A percentile compares a stretch with the other conserved stretches of the same genome.
These are phyloP conservation scores for Trididemnum clinides DNA, from an alignment of 23 tunicate species.

Conservation along the genomic window DNA sequence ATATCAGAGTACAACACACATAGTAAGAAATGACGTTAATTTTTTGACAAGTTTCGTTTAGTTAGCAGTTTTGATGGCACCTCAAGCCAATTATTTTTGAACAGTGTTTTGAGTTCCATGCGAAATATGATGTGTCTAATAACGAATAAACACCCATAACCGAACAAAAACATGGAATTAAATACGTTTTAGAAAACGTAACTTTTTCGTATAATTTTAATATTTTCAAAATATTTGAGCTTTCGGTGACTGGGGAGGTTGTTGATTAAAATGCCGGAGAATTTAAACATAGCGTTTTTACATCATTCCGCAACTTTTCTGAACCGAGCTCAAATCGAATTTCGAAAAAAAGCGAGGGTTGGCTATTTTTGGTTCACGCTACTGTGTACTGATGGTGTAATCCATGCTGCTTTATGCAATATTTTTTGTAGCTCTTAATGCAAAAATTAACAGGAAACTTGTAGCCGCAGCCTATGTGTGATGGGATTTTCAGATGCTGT, in stretches of 20 bases:
- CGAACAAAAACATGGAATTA: neutral
- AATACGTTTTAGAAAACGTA: neutral
- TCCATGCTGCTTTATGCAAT: too few relatives aligned
- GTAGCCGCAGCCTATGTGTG: too few relatives aligned
- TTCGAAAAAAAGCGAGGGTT: neutral
- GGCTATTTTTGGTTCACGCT: neutral
- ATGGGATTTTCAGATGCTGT: too few relatives aligned
- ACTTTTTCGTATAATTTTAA: neutral
- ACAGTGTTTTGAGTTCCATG: neutral
- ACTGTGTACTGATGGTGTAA: too few relatives aligned
- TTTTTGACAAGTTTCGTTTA: neutral
- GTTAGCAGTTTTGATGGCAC: neutral
- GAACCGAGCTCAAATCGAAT: neutral
- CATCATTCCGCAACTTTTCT: neutral
- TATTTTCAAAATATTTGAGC: neutral
- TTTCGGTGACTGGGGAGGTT: neutral
- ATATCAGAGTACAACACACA: too few relatives aligned
- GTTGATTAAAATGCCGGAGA: neutral
- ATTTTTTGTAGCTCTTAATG: too few relatives aligned
- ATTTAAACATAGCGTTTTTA: neutral
- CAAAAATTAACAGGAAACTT: too few relatives aligned
- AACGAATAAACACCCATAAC: neutral
- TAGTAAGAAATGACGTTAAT: neutral
- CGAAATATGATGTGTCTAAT: neutral
- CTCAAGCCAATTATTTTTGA: neutral